phyloP scores from a whole-genome alignment of 1,140 invertebrate species.

The Drosophila hydei region DNA sequence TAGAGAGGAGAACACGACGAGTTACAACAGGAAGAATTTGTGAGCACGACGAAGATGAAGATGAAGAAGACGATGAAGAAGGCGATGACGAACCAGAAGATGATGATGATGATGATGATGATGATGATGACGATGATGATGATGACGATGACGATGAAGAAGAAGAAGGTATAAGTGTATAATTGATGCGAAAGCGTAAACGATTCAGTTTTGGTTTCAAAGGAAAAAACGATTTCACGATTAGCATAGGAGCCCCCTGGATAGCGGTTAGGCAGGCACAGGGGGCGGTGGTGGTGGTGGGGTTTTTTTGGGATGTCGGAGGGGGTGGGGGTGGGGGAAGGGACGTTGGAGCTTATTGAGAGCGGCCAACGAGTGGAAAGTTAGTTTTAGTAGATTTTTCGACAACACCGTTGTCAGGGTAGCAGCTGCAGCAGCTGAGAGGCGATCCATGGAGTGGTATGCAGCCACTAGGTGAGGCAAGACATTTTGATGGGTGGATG shows the following conservation, averaged over 20 bases:
- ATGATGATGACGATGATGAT: not conserved
- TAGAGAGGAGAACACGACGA: not conserved
- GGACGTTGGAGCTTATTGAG: not conserved
- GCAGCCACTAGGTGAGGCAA: not conserved
- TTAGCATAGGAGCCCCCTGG: not conserved
- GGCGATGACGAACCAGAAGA: not conserved
- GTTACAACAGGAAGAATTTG: no score
- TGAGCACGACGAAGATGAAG: no score
- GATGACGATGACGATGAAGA: not conserved
- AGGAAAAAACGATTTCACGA: not conserved
- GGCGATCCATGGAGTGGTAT: not conserved
- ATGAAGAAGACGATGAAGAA: not conserved
- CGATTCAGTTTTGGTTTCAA: slow-evolving; percentile 73
- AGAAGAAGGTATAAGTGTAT: slow-evolving; percentile 22
- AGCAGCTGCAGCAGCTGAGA: no score
- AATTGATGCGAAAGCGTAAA: slow-evolving; percentile 15
- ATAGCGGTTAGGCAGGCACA: not conserved
- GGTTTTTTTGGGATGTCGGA: not conserved
- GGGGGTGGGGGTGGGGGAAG: not conserved
- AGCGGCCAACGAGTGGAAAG: not conserved
- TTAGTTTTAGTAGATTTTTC: no score
- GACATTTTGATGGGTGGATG: not conserved
- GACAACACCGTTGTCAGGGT: no score
- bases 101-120: not conserved
- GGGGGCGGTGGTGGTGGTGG: not conserved